These are phyloP conservation scores for Caenorhabditis inopinata DNA, from an alignment of 1,140 invertebrate genomes.

Conservation along the genomic window DNA sequence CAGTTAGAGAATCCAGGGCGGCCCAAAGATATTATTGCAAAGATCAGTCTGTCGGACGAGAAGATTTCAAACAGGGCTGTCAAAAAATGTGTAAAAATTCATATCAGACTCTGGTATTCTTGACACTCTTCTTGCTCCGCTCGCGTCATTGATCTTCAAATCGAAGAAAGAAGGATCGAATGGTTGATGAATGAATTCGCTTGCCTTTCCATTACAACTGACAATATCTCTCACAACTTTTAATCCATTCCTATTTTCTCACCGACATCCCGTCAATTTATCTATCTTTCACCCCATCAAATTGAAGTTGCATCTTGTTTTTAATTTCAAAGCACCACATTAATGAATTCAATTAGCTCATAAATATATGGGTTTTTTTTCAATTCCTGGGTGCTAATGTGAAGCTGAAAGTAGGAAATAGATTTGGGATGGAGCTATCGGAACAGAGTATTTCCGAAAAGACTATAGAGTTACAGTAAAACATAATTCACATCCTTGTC, in stretches of 20 bases:
- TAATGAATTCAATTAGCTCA: conserved; percentile 19
- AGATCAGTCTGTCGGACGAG: not conserved
- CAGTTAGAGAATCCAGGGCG: not conserved
- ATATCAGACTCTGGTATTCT: conserved; percentile 1
- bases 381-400: no score
- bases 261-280: not conserved
- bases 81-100: not conserved
- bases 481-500: conserved; percentile 2
- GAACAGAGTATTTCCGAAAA: no score
- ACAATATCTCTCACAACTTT: conserved; percentile 29
- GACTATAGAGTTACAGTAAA: not conserved
- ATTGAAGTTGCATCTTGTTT: not conserved
- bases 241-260: conserved; percentile 14
- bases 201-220: not conserved
- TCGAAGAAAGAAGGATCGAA: not conserved
- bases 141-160: conserved; percentile 9
- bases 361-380: not conserved
- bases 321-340: not conserved
- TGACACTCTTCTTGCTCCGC: not conserved
- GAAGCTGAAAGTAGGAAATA: no score
- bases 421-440: not conserved
- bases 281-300: conserved; percentile 31
- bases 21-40: not conserved
- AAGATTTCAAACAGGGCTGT: not conserved
- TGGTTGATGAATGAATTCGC: conserved; percentile 4